Evolutionary conservation across 2,888 invertebrate species (phyloP), one percentile per base, ranked within the genome.

Genomic region (Scelioninae gen. 1): DNA sequence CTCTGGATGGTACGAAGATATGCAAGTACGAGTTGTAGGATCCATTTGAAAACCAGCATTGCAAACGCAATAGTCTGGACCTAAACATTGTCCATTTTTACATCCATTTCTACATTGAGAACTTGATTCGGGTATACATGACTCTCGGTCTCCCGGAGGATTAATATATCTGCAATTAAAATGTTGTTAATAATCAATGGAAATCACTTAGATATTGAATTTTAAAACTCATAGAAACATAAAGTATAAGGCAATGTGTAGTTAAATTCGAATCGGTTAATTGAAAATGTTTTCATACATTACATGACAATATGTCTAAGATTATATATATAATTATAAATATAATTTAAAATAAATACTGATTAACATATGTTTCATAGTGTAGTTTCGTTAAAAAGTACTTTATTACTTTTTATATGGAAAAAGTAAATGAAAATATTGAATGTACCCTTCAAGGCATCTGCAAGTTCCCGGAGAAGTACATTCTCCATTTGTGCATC

Each of bases 1-100:
- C 0, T 16, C 23, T 23, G 2, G 1, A 86, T 9, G 90, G n/a
- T 47, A 5, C 13, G 40, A 49, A 13, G 55, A 32, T 4, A 43
- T 16, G 40, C 82, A 82, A 1, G 60, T 55, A 49, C 49, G 62
- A 6, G 68, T 74, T 55, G 32, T 40, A 5, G 56, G 51, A 34
- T 82, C 63, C 16, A 74, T 45, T 0, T 93, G 92, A 77, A 89
- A 93, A 8, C 94, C 94, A 0, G 89, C 87, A 84, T 92, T 90
- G 86, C 95, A 95, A 3, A 91, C 91, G 87, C 95, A 95, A 31
- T 92, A 91, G 72, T 94, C 93, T 0, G 94, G 94, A 0, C 92
- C 94, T 0, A 93, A 89, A 85, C 95, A 93, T 79, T 91, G 86
- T 0, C 94, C 94, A 85, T 94, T 69, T 16, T 13, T 31, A 75